Conservation (phyloP, 2,888 invertebrate species). For the Brachynemurus nebulosus region DNA sequence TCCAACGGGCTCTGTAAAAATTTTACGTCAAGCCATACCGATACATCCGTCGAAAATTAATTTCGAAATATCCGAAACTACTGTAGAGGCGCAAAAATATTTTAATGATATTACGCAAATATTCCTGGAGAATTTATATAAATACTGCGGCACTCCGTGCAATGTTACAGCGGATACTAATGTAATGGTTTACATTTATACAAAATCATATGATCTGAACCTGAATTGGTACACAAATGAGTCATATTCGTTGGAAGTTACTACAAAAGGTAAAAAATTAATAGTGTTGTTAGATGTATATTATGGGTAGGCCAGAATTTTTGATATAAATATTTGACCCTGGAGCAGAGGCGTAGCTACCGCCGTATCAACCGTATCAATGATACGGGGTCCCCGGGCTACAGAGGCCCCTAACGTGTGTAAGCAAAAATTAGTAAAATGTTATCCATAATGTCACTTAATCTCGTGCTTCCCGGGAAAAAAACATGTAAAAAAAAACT, state of each 20-base stretch:
- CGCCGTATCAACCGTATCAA: too few species aligned
- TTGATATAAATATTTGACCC: too few species aligned
- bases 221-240: constrained; percentile 58
- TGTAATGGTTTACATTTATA: constrained; percentile 41
- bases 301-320: too few species aligned
- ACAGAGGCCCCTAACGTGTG: too few species aligned
- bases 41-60: constrained; percentile 17
- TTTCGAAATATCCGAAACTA: constrained; percentile 38
- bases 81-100: constrained; percentile 34
- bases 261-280: constrained; percentile 35
- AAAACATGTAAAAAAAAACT: too few species aligned
- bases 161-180: constrained; percentile 28
- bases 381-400: too few species aligned
- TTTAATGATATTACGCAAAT: constrained; percentile 40
- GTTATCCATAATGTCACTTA: too few species aligned
- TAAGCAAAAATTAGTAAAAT: too few species aligned
- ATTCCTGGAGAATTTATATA: constrained; percentile 37
- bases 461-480: too few species aligned
- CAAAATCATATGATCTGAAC: constrained; percentile 34
- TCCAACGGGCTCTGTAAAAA: constrained; percentile 36
- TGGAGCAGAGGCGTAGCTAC: too few species aligned
- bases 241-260: constrained; percentile 45
- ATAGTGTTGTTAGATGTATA: background rate
- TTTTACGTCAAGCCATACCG: background rate
- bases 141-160: background rate